Evolutionary conservation across 2,797 vertebrate species (phyloP).

Genomic region (Sylvia borin): DNA sequence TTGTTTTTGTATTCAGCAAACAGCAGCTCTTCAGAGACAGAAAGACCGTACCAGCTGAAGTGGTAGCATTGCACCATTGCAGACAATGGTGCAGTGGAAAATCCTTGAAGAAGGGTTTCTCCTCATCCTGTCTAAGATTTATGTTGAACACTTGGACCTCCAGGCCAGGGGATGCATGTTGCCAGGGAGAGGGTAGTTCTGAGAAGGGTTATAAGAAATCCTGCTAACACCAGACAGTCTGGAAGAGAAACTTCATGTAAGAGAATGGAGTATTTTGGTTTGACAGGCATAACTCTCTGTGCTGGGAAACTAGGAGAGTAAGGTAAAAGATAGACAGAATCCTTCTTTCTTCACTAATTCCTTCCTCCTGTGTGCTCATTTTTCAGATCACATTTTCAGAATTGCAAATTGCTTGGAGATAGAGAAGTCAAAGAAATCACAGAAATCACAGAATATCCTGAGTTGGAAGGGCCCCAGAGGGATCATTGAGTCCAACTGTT

Average conservation of each 20-base stretch:
- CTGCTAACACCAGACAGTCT: not conserved
- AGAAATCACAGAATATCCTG: not conserved
- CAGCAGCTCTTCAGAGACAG: not conserved
- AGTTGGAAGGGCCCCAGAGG: not conserved
- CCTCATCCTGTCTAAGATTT: not conserved
- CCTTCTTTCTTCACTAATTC: not conserved
- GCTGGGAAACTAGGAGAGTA: not conserved
- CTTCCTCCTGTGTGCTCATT: not conserved
- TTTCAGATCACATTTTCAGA: not conserved
- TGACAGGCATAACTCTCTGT: not conserved
- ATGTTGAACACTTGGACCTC: not conserved
- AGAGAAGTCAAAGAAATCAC: not conserved
- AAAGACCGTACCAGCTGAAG: not conserved
- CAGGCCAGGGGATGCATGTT: not conserved
- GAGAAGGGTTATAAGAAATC: not conserved
- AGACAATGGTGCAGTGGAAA: not conserved
- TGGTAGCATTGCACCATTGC: not conserved
- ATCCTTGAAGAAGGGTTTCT: not conserved
- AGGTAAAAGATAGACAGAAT: not conserved
- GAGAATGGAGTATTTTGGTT: not conserved
- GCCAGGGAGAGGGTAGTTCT: not conserved
- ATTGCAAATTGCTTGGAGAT: not conserved
- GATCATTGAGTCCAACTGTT: not conserved
- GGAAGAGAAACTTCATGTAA: not conserved
- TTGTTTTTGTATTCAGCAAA: not conserved